Evolutionary conservation across 1,140 invertebrate genomes (phyloP), one percentile per base, ranked within the genome.

Genomic region (Zaprionus camerounensis): DNA sequence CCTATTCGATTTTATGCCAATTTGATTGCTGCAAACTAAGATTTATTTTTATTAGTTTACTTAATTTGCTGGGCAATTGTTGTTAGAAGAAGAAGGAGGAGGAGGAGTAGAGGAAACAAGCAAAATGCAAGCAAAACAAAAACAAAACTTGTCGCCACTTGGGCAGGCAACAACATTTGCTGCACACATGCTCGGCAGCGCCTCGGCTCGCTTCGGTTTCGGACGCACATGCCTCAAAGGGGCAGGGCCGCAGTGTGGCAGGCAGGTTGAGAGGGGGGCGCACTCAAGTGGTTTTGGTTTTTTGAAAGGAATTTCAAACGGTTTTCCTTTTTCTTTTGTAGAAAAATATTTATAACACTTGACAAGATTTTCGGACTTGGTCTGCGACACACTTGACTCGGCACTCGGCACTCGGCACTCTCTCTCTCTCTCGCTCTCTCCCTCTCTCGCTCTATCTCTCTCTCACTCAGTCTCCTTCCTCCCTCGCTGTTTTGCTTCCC

Each of bases 331-430:
- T 65, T 26, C 61, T 61, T 62, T 61, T 51, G 84, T 84, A 76
- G 85, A 84, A 79, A 81, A 88, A 87, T 88, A 88, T 88, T 90
- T 87, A 84, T 88, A 88, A 76, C 84, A 88, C 84, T 88, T 88
- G 84, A 88, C 84, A 88, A 79, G 85, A 87, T 88, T 88, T 81
- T 76, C 59, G 49, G 76, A 66, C 44, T 44, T 62, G 24, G 49
- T 17, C 76, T 61, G 77, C 67, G 78, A 83, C 76, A 70, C 82
- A 86, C 82, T 85, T 86, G 78, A 85, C 82, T 67, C 31, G 31
- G n/a, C n/a, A n/a, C n/a, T n/a, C n/a, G n/a, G 31, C 9, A 34
- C 76, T 56, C 34, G 55, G 46, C 28, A 46, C 24, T n/a, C 7
- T 7, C 5, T 1, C 26, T 17, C 41, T 44, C 41, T 7, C 41